These are phyloP conservation scores for Taeniopygia guttata DNA, from an alignment of 2,797 vertebrate species.

Conservation along the genomic window DNA sequence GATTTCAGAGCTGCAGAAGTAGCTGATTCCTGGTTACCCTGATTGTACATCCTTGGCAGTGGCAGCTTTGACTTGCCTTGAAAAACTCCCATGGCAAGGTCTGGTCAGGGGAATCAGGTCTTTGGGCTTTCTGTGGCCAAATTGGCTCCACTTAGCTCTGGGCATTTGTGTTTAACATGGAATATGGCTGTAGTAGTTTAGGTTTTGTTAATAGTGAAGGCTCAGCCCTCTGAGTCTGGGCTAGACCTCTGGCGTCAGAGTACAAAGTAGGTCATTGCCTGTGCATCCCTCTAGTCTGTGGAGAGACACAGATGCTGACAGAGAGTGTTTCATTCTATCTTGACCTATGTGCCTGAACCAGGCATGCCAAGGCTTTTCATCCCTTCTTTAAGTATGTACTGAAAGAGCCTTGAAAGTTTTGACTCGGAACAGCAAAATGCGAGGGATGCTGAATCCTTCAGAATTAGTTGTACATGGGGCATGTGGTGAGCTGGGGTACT, in stretches of 20 bases:
- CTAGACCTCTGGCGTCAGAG: not conserved
- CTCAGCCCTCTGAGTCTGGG: not conserved
- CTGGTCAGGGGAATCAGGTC: not conserved
- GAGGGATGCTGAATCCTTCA: not conserved
- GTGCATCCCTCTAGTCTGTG: not conserved
- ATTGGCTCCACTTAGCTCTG: not conserved
- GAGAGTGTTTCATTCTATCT: not conserved
- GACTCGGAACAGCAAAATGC: not conserved
- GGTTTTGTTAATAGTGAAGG: not conserved
- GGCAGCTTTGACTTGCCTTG: not conserved
- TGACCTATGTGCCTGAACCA: not conserved
- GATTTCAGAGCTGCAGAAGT: not conserved
- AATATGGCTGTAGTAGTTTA: not conserved
- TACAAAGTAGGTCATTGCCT: not conserved
- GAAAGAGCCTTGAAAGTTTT: not conserved
- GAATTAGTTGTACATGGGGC: not conserved
- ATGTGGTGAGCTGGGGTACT: not conserved
- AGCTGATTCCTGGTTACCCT: not conserved
- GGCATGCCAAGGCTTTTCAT: not conserved
- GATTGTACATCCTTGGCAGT: not conserved
- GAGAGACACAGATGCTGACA: not conserved
- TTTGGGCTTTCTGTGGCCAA: not conserved
- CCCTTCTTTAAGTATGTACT: not conserved
- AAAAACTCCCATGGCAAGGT: not conserved
- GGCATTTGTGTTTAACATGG: not conserved